Evolutionary conservation across 2,797 vertebrate species (phyloP).

Genomic region (Allobates femoralis): DNA sequence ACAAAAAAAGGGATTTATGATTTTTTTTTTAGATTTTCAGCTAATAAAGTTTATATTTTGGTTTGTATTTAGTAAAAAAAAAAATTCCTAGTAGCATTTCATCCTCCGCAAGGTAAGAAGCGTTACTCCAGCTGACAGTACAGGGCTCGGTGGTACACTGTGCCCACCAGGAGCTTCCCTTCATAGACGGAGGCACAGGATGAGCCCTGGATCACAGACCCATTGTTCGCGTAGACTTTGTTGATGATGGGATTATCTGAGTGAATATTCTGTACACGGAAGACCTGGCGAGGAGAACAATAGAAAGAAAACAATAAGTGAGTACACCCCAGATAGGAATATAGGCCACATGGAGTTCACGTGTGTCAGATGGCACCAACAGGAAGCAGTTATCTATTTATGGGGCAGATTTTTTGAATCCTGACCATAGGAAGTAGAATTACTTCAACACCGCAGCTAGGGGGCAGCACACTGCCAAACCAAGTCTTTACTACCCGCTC

Average conservation of each 20-base stretch:
- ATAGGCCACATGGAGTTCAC: not conserved
- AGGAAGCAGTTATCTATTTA: not conserved
- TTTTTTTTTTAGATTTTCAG: too few relatives aligned
- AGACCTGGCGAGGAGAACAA: conserved; percentile 74
- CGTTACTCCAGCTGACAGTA: conserved; percentile 75
- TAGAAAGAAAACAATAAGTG: too few relatives aligned
- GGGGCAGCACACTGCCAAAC: not conserved
- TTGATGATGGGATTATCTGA: conserved; percentile 80
- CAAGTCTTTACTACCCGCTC: not conserved
- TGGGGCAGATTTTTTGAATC: not conserved
- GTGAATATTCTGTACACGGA: conserved; percentile 83
- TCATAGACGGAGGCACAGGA: conserved; percentile 81
- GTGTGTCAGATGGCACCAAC: not conserved
- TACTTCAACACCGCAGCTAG: not conserved
- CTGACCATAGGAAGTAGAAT: not conserved
- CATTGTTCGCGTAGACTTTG: conserved; percentile 81
- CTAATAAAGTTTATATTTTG: not conserved
- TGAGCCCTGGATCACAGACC: conserved; percentile 83
- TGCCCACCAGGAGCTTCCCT: conserved; percentile 86
- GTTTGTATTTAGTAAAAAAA: not conserved
- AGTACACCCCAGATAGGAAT: not conserved
- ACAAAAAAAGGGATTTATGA: too few relatives aligned
- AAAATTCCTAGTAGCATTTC: not conserved
- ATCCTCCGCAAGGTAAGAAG: not conserved
- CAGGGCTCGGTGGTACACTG: conserved; percentile 87